Base-by-base conservation (phyloP, 92 coral and sea anemone species). In the Palythoa grandis region DNA sequence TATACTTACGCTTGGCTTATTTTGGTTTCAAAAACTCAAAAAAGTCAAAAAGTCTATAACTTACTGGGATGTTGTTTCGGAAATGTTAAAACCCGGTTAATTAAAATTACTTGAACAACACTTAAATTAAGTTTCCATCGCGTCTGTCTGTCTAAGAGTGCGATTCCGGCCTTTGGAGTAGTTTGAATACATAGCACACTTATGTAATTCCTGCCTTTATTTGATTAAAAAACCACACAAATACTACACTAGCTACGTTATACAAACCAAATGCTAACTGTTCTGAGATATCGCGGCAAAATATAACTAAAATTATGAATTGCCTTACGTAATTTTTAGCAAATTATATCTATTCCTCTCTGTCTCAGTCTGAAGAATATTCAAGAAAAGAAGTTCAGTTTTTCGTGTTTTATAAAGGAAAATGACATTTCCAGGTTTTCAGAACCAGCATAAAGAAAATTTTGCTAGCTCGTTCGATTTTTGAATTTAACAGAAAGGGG, bases 71-170 rank as follows among this genome's bases (percentile, higher is more conserved):
- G 24, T 25, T 69, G 16, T 29, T 69, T 29, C 69, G 69, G 69
- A 63, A 63, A 63, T 63, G 69, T 74, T 2, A 43, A 78, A 40
- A 38, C 8, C 39, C 24, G n/a, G 37, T 29, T 69, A 69, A 65
- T 66, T 63, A 43, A 43, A 66, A 58, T 16, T 29, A 78, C 70
- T 78, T 60, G 69, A 58, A 12, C 25, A 40, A 22, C 74, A 66
- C 73, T 78, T 80, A 22, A 67, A 39, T 17, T 23, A 35, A 69
- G 74, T 69, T 10, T 69, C 47, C 37, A 11, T 15, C 47, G 29
- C 43, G 52, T 78, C 7, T 25, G 74, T 69, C 74, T 69, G 47
- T 25, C 24, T 63, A 43, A 69, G 74, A 69, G 19, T 5, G 50
- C 35, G 50, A 69, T 69, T 69, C 74, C 74, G 74, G 74, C 35